Evolutionary conservation across 2,888 invertebrate species (phyloP).

Genomic region (Rhagonycha lutea): DNA sequence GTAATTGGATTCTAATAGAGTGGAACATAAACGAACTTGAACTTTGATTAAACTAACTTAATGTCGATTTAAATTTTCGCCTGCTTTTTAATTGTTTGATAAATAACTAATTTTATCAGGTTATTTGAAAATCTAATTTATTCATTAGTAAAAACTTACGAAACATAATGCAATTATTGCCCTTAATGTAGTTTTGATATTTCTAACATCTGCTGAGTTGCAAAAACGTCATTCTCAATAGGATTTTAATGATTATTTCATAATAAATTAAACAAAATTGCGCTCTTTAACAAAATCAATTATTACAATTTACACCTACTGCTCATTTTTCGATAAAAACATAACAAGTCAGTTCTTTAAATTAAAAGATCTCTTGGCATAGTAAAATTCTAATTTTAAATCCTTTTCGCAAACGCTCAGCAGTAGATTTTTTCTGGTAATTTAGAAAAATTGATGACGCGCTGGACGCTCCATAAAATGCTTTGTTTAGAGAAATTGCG

Average conservation of each 20-base stretch:
- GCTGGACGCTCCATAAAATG: no score
- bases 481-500: no score
- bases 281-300: neutral
- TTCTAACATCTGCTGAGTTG: neutral
- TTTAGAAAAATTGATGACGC: no score
- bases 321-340: no score
- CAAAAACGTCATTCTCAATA: neutral
- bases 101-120: neutral
- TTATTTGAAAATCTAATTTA: neutral
- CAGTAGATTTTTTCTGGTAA: no score
- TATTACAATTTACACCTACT: no score
- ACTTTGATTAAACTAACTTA: constrained; percentile 14
- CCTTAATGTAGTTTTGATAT: neutral
- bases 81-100: constrained; percentile 16
- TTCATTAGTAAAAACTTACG: neutral
- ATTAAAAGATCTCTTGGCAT: no score
- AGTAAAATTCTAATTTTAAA: no score
- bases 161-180: neutral
- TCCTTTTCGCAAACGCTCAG: no score
- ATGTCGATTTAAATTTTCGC: constrained; percentile 9
- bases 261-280: neutral
- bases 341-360: no score
- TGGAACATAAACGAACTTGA: constrained; percentile 20
- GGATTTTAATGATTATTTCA: neutral
- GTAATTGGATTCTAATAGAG: constrained; percentile 24